Evolutionary conservation across 1,140 invertebrate species (phyloP).

Genomic region (Cotesia vestalis): DNA sequence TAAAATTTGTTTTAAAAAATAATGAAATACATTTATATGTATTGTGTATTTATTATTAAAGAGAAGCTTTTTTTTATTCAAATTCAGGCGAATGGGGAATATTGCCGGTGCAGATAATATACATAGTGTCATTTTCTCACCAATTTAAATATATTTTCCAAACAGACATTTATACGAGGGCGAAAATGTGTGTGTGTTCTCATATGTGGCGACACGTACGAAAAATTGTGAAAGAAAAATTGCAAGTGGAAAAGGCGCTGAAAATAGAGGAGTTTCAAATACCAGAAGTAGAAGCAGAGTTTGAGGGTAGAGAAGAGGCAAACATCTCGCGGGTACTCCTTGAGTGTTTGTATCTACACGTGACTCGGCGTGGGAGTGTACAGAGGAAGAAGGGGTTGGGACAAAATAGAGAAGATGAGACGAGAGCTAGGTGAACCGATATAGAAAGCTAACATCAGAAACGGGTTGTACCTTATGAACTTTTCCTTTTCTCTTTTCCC

Average conservation of each 20-base stretch:
- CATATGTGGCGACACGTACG: not conserved
- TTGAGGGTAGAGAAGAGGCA: constrained; percentile 4
- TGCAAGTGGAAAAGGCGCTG: not conserved
- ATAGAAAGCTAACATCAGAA: constrained; percentile 12
- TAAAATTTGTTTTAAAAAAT: too few relatives aligned
- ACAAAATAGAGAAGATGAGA: not conserved
- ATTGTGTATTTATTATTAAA: too few relatives aligned
- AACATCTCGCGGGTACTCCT: constrained; percentile 17
- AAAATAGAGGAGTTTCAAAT: too few relatives aligned
- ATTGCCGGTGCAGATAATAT: too few relatives aligned
- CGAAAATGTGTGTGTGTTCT: too few relatives aligned
- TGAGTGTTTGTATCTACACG: constrained; percentile 20
- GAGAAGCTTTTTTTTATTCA: too few relatives aligned
- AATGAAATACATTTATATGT: too few relatives aligned
- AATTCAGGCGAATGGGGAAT: too few relatives aligned
- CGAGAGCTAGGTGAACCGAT: not conserved
- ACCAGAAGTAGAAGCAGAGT: not conserved
- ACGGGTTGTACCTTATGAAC: constrained; percentile 17
- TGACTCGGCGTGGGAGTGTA: constrained; percentile 1
- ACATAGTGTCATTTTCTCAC: too few relatives aligned
- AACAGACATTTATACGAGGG: too few relatives aligned
- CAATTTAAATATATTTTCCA: too few relatives aligned
- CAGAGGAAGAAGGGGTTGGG: too few relatives aligned
- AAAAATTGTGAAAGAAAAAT: constrained; percentile 20
- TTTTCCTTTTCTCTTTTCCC: not conserved